Evolutionary conservation across 2,797 vertebrate genomes (phyloP), one percentile per base, ranked within the genome.

Genomic region (Pelodytes ibericus): DNA sequence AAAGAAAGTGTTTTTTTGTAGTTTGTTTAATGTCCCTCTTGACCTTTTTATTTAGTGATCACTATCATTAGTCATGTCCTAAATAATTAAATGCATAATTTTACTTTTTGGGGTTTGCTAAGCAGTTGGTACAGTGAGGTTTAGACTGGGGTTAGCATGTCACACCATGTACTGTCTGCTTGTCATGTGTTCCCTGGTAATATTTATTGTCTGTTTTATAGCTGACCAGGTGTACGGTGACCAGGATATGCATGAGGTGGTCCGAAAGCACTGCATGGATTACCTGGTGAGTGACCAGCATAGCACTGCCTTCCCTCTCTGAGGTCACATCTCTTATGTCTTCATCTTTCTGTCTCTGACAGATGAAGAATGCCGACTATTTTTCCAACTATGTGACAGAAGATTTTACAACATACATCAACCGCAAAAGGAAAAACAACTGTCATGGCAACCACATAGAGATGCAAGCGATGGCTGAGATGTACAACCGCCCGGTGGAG

Each of bases 401-500:
- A 85, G 96, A 98, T 81, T 97, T 97, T 75, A 95, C 94, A 85
- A 96, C 95, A 81, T 96, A 98, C 87, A 96, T 98, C 87, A 97
- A 95, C 88, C 92, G 96, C 81, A 97, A 98, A 81, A 92, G 95
- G 83, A 96, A 96, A 93, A 97, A 95, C 88, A 96, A 95, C 66
- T 96, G 96, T 84, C 96, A 98, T 0, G 96, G 96, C 63, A 98
- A 98, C 90, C 95, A 96, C 86, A 97, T 97, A 10, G 95, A 96
- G 86, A 97, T 97, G 96, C 96, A 97, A 85, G 96, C 96, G 53
- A 98, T 98, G 96, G 96, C 96, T 0, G 95, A 98, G 89, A 96
- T 98, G 95, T 97, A 97, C 88, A 97, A 96, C 88, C 88, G 95
- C 39, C 95, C 96, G 0, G 95, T 97, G 80, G 95, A 97, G 84